Base-by-base conservation (phyloP, 2,113 vertebrate genomes). In the Eulemur macaco region DNA sequence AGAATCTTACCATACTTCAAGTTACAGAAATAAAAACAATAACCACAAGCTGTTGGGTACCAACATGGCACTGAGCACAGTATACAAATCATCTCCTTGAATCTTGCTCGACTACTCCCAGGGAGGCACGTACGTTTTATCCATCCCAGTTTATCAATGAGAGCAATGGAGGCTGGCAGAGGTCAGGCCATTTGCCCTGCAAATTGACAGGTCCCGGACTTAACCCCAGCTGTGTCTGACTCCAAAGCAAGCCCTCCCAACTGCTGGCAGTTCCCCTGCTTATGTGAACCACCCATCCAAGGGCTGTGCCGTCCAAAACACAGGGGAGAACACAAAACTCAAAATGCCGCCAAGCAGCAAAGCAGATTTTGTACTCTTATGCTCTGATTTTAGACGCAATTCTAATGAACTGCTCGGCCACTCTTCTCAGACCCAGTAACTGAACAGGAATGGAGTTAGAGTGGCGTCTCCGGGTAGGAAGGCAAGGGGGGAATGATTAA, bases 221-320 rank as follows among this genome's bases (percentile, higher is more conserved):
- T 54, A 14, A 1, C 6, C 31, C 34, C 58, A 63, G n/a, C 54
- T 15, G 4, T 20, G 45, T 3, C 82, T 68, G 25, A 69, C 27
- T 20, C 60, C 52, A 42, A 74, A 37, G 58, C 29, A 4, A 13
- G 21, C 54, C 3, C 47, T 77, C 12, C 4, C 13, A n/a, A 18
- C 37, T 47, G 29, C 71, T 18, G 11, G 13, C 37, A 7, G 20
- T n/a, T 18, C 21, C 73, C 45, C 64, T 52, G 73, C 34, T 73
- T 15, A n/a, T 4, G 5, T 3, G 76, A 39, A 42, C 34, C 47
- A 6, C 1, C 5, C 39, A 17, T 4, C 20, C 0, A 37, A 54
- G n/a, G 3, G 9, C 56, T 11, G 3, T 27, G 25, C 13, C 17
- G 21, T 0, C 21, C n/a, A 9, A 89, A 90, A 86, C 45, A 69